phyloP scores from a whole-genome alignment of 2,113 vertebrate genomes.

The Platycercus adscitus region DNA sequence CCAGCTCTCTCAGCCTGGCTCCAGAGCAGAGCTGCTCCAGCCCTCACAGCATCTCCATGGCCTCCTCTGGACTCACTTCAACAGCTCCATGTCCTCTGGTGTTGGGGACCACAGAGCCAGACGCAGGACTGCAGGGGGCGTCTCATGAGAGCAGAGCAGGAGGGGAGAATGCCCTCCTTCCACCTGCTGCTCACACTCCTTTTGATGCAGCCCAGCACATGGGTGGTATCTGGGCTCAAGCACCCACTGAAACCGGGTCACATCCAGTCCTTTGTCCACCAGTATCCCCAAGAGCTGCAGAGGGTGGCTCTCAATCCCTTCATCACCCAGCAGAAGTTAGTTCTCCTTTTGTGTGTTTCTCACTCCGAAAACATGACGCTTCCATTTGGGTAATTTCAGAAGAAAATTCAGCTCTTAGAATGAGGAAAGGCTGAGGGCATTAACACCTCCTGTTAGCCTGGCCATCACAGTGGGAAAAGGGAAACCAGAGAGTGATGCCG shows the following conservation, averaged over 20 bases:
- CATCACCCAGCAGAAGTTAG: background rate
- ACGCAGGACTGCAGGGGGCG: background rate
- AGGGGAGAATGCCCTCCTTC: background rate
- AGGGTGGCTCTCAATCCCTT: background rate
- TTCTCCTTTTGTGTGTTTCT: background rate
- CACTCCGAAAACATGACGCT: background rate
- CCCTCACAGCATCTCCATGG: background rate
- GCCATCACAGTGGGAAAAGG: background rate
- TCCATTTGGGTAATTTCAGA: background rate
- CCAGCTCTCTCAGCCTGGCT: background rate
- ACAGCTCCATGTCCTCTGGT: background rate
- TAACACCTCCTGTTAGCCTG: background rate
- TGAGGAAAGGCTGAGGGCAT: background rate
- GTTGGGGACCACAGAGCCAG: background rate
- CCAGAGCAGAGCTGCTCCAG: background rate
- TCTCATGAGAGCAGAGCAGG: background rate
- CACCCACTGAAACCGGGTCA: accelerated
- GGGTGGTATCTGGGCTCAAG: background rate
- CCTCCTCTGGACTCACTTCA: background rate
- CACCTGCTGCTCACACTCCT: accelerated
- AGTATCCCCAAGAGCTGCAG: background rate
- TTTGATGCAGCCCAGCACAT: background rate
- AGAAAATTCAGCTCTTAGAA: background rate
- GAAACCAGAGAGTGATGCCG: background rate
- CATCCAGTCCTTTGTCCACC: background rate